Evolutionary conservation across 1,140 invertebrate genomes (phyloP).

Genomic region (Coptotermes formosanus): DNA sequence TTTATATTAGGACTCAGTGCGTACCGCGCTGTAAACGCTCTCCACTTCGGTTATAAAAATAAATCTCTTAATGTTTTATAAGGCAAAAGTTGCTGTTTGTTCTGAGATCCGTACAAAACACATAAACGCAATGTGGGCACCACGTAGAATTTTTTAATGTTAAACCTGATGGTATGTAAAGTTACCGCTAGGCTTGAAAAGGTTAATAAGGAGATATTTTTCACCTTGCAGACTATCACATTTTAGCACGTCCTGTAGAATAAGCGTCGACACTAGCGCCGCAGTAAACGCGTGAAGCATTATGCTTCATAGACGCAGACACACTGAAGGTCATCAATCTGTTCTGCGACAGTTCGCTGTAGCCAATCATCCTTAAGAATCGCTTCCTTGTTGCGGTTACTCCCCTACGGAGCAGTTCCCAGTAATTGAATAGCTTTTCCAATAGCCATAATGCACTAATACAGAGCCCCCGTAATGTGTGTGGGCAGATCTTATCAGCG

Average conservation of each 20-base stretch:
- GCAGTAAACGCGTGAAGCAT: not conserved
- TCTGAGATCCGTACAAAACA: too few relatives aligned
- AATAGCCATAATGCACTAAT: slow-evolving; percentile 31
- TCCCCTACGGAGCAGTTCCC: slow-evolving; percentile 29
- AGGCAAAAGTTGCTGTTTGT: too few relatives aligned
- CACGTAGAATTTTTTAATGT: too few relatives aligned
- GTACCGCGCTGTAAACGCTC: too few relatives aligned
- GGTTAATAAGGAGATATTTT: too few relatives aligned
- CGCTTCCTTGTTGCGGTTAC: slow-evolving; percentile 20
- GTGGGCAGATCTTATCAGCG: not conserved
- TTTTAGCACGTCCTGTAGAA: not conserved
- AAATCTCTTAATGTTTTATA: too few relatives aligned
- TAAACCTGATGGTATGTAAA: too few relatives aligned
- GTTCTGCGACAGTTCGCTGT: not conserved
- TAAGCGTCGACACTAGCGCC: not conserved
- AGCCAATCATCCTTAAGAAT: slow-evolving; percentile 16
- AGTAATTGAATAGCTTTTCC: slow-evolving; percentile 31
- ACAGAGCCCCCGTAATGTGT: slow-evolving; percentile 10
- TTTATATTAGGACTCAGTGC: too few relatives aligned
- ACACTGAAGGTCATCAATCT: not conserved
- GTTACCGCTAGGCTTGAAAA: too few relatives aligned
- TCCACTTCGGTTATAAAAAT: too few relatives aligned
- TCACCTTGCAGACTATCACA: too few relatives aligned
- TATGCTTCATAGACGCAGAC: not conserved
- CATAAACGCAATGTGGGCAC: too few relatives aligned